Percentiles rank a stretch among this genome's conserved stretches.
phyloP scores from a whole-genome alignment of 2,113 vertebrate genomes.

The Corythornis madagascariensis region DNA sequence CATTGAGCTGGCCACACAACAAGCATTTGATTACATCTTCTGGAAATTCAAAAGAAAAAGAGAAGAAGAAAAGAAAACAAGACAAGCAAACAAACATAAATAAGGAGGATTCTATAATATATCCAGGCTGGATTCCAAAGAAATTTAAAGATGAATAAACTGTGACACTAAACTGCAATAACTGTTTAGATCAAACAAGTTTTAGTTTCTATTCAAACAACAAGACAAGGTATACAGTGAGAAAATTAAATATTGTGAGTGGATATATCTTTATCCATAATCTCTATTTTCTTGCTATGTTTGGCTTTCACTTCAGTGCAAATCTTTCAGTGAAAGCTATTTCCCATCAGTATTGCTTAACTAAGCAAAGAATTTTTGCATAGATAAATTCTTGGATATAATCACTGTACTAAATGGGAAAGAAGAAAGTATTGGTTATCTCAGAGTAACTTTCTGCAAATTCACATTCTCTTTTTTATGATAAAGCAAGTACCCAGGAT shows the following conservation, averaged over 20 bases:
- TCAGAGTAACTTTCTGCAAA: neutral
- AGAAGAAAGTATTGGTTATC: neutral
- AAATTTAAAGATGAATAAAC: neutral
- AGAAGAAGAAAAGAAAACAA: neutral
- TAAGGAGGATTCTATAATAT: neutral
- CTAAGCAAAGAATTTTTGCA: neutral
- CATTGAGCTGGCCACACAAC: neutral
- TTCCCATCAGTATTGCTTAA: neutral
- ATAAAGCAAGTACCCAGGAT: neutral
- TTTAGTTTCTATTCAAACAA: neutral
- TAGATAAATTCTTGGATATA: neutral
- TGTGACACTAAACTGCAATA: neutral
- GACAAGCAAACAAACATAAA: neutral
- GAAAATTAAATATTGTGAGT: neutral
- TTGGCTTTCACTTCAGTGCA: neutral
- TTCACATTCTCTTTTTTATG: neutral
- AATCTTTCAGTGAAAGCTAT: neutral
- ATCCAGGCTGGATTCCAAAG: neutral
- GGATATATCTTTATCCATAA: neutral
- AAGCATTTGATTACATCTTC: conserved; percentile 7
- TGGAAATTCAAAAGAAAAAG: neutral
- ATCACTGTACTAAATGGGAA: neutral
- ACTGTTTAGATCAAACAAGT: neutral
- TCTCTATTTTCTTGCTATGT: neutral
- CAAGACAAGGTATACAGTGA: neutral